A percentile compares a stretch with the other conserved stretches of the same genome.
phyloP scores from a whole-genome alignment of 2,797 vertebrate genomes.

The Artibeus lituratus region DNA sequence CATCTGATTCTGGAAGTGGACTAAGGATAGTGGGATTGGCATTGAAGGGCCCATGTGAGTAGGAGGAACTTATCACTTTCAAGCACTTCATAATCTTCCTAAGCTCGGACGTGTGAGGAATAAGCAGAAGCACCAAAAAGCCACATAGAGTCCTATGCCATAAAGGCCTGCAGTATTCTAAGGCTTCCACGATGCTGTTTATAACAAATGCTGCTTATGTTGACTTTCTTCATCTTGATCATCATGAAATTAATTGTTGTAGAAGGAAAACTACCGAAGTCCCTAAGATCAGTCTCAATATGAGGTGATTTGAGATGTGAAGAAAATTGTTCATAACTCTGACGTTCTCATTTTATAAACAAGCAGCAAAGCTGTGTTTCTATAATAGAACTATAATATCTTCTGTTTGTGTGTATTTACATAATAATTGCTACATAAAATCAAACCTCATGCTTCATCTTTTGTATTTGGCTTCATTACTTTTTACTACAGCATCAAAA shows the following conservation, averaged over 20 bases:
- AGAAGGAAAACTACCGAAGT: not conserved
- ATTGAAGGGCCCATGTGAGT: not conserved
- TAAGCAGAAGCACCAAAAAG: not conserved
- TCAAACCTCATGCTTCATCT: not conserved
- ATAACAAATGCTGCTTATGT: not conserved
- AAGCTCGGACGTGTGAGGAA: not conserved
- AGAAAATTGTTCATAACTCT: conserved; percentile 34
- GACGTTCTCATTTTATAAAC: conserved; percentile 55
- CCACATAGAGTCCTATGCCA: not conserved
- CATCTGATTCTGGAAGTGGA: not conserved
- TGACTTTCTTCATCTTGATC: not conserved
- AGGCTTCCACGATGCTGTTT: not conserved
- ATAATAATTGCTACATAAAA: conserved; percentile 68
- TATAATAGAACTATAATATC: conserved; percentile 22
- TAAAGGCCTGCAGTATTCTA: not conserved
- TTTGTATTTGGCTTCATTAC: conserved; percentile 25
- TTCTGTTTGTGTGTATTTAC: conserved; percentile 53
- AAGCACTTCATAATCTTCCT: not conserved
- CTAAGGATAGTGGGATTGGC: not conserved
- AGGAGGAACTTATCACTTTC: not conserved
- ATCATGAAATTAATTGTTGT: not conserved
- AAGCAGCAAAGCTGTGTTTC: conserved; percentile 28
- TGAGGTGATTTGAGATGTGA: conserved; percentile 9
- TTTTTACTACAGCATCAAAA: conserved; percentile 3
- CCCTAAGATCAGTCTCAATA: not conserved